Conservation (phyloP, 2,113 vertebrate species). For the Malurus elegans region DNA sequence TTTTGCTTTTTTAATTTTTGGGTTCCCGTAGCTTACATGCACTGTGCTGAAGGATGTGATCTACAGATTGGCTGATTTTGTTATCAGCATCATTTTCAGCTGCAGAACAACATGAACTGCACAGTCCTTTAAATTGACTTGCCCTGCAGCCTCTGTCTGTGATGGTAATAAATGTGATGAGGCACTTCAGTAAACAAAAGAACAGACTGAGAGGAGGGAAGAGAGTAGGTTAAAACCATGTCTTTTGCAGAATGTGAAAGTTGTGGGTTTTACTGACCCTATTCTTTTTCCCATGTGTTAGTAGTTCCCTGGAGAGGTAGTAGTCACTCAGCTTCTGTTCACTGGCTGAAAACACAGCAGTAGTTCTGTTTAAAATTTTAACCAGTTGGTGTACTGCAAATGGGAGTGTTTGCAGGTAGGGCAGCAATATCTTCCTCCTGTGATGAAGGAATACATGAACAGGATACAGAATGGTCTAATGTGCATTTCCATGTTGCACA, state of each 20-base stretch:
- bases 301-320: background rate
- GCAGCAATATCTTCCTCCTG: fast-evolving
- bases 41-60: background rate
- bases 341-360: background rate
- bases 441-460: background rate
- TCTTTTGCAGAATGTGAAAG: background rate
- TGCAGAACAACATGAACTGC: background rate
- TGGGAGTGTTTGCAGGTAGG: background rate
- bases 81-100: background rate
- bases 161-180: background rate
- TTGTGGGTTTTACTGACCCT: background rate
- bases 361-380: background rate
- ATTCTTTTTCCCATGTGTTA: background rate
- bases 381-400: background rate
- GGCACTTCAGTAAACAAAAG: background rate
- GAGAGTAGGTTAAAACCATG: background rate
- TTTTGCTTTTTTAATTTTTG: background rate
- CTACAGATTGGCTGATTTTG: background rate
- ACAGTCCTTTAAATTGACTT: background rate
- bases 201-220: background rate
- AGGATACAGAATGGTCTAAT: background rate
- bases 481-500: background rate
- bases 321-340: background rate
- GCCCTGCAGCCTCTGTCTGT: background rate
- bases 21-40: fast-evolving